A percentile compares a stretch with the other conserved stretches of the same genome.
phyloP scores from a whole-genome alignment of 2,113 vertebrate genomes.

The Megaleporinus macrocephalus region DNA sequence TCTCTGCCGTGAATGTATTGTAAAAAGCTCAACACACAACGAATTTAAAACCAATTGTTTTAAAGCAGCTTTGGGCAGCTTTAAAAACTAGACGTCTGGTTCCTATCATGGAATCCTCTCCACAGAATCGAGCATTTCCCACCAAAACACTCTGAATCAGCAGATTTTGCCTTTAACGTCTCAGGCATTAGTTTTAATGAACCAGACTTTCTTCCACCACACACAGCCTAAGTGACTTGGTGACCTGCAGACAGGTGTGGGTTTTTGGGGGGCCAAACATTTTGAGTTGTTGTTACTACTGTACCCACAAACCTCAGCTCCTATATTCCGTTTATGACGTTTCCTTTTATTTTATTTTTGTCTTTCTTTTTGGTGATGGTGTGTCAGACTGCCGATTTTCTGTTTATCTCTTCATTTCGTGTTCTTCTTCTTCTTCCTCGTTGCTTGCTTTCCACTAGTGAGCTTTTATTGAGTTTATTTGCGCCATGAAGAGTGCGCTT shows the following conservation, averaged over 20 bases:
- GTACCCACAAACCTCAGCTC: background rate
- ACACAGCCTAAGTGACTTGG: background rate
- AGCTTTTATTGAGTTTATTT: slow-evolving; percentile 64
- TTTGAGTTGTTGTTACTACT: background rate
- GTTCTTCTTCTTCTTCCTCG: slow-evolving; percentile 7
- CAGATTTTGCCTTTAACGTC: background rate
- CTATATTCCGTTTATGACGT: too few species aligned
- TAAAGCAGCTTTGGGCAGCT: too few species aligned
- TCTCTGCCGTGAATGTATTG: too few species aligned
- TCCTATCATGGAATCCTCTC: too few species aligned
- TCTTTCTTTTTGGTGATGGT: slow-evolving; percentile 82
- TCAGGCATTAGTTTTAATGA: background rate
- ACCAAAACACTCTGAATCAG: too few species aligned
- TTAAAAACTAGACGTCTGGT: too few species aligned
- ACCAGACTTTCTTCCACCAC: background rate
- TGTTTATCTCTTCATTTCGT: background rate
- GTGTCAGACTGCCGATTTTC: slow-evolving; percentile 80
- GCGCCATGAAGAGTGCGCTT: slow-evolving; percentile 97
- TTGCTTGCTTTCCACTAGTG: slow-evolving; percentile 59
- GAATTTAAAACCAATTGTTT: too few species aligned
- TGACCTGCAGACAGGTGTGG: background rate
- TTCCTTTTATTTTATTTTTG: slow-evolving; percentile 50
- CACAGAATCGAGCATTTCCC: too few species aligned
- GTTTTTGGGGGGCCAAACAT: background rate
- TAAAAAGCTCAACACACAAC: too few species aligned